These are phyloP conservation scores for Trissoscelio sp. DNA, from an alignment of 2,888 invertebrate species.

Conservation along the genomic window DNA sequence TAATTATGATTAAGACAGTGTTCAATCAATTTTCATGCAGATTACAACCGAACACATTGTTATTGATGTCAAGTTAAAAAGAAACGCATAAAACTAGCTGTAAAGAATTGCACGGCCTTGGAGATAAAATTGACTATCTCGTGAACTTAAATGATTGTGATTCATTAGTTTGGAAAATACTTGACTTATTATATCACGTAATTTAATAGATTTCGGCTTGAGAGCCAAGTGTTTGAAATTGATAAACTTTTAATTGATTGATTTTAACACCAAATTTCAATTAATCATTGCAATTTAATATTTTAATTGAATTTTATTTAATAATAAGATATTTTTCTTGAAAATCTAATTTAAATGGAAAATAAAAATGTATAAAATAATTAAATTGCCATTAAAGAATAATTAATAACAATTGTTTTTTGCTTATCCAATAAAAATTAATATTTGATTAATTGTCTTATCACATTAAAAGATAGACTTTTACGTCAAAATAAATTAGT, in stretches of 20 bases:
- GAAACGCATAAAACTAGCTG: neutral
- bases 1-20: slow-evolving; percentile 17
- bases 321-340: too few species aligned
- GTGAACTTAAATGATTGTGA: slow-evolving; percentile 17
- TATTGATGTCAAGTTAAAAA: slow-evolving; percentile 1
- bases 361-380: too few species aligned
- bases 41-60: neutral
- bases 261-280: neutral
- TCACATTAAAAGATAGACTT: too few species aligned
- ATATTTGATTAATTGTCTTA: too few species aligned
- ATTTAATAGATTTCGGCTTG: neutral
- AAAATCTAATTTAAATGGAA: too few species aligned
- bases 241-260: neutral
- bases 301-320: too few species aligned
- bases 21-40: slow-evolving; percentile 5
- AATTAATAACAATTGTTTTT: too few species aligned
- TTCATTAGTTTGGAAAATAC: slow-evolving; percentile 18
- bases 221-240: neutral
- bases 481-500: too few species aligned
- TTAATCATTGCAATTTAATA: too few species aligned
- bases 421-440: too few species aligned
- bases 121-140: slow-evolving; percentile 35
- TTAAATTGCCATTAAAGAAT: too few species aligned
- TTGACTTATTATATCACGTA: slow-evolving; percentile 11
- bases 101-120: slow-evolving; percentile 30